Evolutionary conservation across 1,140 invertebrate genomes (phyloP).

Genomic region (Aphaenogaster ashmeadi): DNA sequence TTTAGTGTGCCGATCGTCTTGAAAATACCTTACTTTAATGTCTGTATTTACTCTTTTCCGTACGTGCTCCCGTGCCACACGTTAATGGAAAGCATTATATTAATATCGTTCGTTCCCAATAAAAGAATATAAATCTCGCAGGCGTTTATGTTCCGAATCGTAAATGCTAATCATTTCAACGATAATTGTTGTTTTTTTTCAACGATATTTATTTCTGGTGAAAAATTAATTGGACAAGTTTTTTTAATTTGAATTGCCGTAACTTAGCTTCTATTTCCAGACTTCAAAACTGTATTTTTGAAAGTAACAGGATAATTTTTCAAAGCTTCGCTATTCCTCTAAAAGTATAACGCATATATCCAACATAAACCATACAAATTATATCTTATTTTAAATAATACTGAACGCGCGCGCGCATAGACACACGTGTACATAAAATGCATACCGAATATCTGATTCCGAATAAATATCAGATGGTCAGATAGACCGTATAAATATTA

Average conservation of each 20-base stretch:
- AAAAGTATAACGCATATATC: background rate
- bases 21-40: slow-evolving; percentile 23
- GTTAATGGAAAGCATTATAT: slow-evolving; percentile 5
- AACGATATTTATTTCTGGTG: background rate
- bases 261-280: background rate
- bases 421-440: background rate
- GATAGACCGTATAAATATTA: slow-evolving; percentile 27
- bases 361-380: background rate
- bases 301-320: background rate
- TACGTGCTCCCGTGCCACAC: too few relatives aligned
- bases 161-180: background rate
- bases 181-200: background rate
- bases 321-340: too few relatives aligned
- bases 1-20: slow-evolving; percentile 29
- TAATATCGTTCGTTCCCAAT: background rate
- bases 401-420: background rate
- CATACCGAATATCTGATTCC: background rate
- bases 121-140: background rate
- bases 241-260: background rate
- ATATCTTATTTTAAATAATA: slow-evolving; percentile 8
- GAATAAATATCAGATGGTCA: slow-evolving; percentile 25
- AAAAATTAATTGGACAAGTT: background rate
- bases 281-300: slow-evolving; percentile 1
- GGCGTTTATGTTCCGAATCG: background rate
- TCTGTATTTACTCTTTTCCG: slow-evolving; percentile 18